Evolutionary conservation across 2,888 invertebrate species (phyloP).

Genomic region (Coronaproctus castanopsis): DNA sequence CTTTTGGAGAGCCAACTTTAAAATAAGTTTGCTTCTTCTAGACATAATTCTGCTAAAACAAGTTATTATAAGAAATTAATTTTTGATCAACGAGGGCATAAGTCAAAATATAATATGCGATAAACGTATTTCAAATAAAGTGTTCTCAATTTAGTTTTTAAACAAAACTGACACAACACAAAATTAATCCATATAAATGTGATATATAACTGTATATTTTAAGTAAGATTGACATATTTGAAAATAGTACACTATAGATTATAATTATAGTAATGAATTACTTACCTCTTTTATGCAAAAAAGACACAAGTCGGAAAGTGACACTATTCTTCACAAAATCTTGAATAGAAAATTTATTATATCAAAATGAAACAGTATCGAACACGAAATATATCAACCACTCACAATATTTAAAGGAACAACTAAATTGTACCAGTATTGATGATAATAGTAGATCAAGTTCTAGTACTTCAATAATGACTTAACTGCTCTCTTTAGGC

Average conservation of each 20-base stretch:
- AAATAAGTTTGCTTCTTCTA: neutral
- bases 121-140: too few species aligned
- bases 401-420: neutral
- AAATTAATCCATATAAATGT: too few species aligned
- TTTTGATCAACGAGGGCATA: neutral
- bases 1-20: neutral
- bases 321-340: too few species aligned
- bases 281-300: too few species aligned
- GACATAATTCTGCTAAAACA: neutral
- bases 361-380: neutral
- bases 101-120: neutral
- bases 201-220: neutral
- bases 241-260: neutral
- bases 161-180: too few species aligned
- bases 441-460: neutral
- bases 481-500: neutral
- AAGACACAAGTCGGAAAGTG: too few species aligned
- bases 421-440: neutral
- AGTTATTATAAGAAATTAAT: neutral
- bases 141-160: too few species aligned
- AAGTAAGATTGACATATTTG: neutral
- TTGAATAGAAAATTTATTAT: too few species aligned
- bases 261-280: neutral
- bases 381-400: neutral
- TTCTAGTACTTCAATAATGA: neutral